phyloP scores from a whole-genome alignment of 2,888 invertebrate species.

The Eristalinus sepulchralis region DNA sequence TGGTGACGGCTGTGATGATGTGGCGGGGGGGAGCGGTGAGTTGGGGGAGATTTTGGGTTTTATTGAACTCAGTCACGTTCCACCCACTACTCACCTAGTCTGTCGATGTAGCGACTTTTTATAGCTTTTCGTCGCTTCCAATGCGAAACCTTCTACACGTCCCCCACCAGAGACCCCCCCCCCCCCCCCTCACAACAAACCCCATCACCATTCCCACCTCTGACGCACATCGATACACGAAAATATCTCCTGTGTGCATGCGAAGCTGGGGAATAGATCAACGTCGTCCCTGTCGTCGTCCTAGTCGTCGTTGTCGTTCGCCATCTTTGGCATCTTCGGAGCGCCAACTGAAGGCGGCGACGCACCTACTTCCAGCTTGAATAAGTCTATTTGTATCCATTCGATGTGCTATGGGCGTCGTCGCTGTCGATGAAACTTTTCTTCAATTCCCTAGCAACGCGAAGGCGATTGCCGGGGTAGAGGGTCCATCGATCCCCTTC shows the following conservation, averaged over 20 bases:
- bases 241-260: slow-evolving; percentile 44
- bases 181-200: background rate
- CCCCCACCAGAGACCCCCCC: background rate
- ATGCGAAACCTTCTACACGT: background rate
- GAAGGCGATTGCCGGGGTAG: slow-evolving; percentile 14
- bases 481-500: background rate
- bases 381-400: slow-evolving; percentile 56
- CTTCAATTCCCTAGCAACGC: slow-evolving; percentile 32
- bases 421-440: slow-evolving; percentile 50
- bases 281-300: slow-evolving; percentile 27
- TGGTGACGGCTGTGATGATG: background rate
- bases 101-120: slow-evolving; percentile 56
- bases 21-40: background rate
- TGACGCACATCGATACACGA: too few species aligned
- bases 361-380: slow-evolving; percentile 10
- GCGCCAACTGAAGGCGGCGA: slow-evolving; percentile 24
- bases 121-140: slow-evolving; percentile 50
- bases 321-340: too few species aligned
- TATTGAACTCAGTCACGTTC: slow-evolving; percentile 69
- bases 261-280: slow-evolving; percentile 6
- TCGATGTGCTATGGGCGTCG: slow-evolving; percentile 12
- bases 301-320: slow-evolving; percentile 15
- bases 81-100: slow-evolving; percentile 8
- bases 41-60: slow-evolving; percentile 32
- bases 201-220: background rate